These are phyloP conservation scores for Cancer borealis DNA, from an alignment of 2,888 invertebrate genomes.

Conservation along the genomic window DNA sequence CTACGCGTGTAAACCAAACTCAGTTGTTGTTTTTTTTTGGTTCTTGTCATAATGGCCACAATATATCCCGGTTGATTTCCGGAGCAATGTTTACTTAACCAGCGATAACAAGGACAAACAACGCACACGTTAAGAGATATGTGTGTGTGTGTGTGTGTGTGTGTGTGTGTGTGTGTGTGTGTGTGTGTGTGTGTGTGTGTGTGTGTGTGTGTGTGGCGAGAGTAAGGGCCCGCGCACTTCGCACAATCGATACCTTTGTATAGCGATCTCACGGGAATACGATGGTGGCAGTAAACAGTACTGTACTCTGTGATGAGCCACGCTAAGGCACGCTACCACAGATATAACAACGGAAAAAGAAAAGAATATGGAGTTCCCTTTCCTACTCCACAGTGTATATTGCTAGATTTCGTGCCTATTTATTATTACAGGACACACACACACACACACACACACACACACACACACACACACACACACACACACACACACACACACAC, in stretches of 20 bases:
- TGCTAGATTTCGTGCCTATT: background rate
- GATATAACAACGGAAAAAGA: background rate
- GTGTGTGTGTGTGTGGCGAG: background rate
- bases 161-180: background rate
- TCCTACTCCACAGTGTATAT: background rate
- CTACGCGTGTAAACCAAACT: background rate
- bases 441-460: background rate
- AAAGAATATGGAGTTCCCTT: background rate
- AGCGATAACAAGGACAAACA: background rate
- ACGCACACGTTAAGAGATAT: background rate
- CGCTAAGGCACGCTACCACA: background rate
- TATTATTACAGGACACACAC: background rate
- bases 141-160: background rate
- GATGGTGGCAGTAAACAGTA: background rate
- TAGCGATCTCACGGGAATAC: background rate
- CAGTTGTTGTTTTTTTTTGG: background rate
- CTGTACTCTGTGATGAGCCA: constrained; percentile 20
- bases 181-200: constrained; percentile 2
- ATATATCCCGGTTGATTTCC: background rate
- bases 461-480: background rate
- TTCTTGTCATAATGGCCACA: background rate
- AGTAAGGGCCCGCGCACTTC: background rate
- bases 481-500: too few relatives aligned
- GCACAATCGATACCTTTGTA: constrained; percentile 17
- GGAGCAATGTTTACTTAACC: background rate